phyloP scores from a whole-genome alignment of 1,140 invertebrate genomes.

The Saccostrea glomerata region DNA sequence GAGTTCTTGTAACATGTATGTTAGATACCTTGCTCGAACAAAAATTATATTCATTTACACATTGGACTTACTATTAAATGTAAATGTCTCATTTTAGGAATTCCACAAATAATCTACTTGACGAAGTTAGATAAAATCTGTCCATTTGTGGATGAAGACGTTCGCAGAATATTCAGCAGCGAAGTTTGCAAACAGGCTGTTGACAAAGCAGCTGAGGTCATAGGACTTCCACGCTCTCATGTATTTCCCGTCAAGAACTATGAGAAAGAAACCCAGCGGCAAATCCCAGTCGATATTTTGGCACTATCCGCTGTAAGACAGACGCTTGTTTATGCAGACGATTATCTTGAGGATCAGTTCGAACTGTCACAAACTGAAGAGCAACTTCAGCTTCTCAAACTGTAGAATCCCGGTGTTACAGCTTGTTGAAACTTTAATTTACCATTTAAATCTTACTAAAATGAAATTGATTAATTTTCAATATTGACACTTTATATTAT shows the following conservation, averaged over 20 bases:
- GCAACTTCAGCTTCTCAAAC: too few species aligned
- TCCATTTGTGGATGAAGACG: slow-evolving; percentile 48
- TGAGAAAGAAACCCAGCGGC: slow-evolving; percentile 54
- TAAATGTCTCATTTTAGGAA: slow-evolving; percentile 1
- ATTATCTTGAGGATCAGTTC: slow-evolving; percentile 50
- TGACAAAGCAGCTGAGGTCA: slow-evolving; percentile 48
- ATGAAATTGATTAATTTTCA: too few species aligned
- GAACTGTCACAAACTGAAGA: not conserved
- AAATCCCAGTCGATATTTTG: slow-evolving; percentile 48
- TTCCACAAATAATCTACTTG: slow-evolving; percentile 49
- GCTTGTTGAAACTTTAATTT: too few species aligned
- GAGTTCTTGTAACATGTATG: too few species aligned
- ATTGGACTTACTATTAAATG: too few species aligned
- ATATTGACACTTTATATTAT: too few species aligned
- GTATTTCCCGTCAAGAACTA: slow-evolving; percentile 60
- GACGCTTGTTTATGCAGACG: slow-evolving; percentile 56
- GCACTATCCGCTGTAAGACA: slow-evolving; percentile 49
- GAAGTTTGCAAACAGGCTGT: slow-evolving; percentile 42
- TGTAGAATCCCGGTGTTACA: too few species aligned
- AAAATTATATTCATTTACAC: too few species aligned
- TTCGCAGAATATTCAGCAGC: slow-evolving; percentile 47
- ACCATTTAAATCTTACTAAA: too few species aligned
- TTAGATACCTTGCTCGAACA: too few species aligned
- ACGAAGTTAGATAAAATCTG: slow-evolving; percentile 56
- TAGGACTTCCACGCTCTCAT: slow-evolving; percentile 56